Percentiles rank a stretch among this genome's conserved stretches.
These are phyloP conservation scores for Paracentrotus lividus DNA, from an alignment of 53 echinoderm and acorn worm species.

Conservation along the genomic window DNA sequence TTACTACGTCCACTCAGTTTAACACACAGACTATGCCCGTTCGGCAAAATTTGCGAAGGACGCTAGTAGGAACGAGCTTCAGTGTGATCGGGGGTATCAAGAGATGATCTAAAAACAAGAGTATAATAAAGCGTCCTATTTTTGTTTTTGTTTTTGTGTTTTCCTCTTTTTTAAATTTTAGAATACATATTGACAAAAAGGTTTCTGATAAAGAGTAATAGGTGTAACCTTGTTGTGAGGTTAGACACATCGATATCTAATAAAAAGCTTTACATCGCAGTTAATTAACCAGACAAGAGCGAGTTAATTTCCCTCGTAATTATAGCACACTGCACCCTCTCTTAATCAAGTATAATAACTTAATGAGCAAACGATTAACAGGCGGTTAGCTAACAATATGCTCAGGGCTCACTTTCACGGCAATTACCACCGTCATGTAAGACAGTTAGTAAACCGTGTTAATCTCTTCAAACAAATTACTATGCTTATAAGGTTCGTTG, in stretches of 20 bases:
- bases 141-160: too few relatives aligned
- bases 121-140: too few relatives aligned
- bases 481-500: not conserved
- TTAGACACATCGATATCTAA: not conserved
- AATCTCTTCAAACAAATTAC: conserved; percentile 8
- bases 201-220: too few relatives aligned
- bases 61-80: too few relatives aligned
- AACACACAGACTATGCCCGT: too few relatives aligned
- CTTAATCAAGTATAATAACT: conserved; percentile 42
- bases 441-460: not conserved
- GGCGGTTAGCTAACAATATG: not conserved
- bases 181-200: not conserved
- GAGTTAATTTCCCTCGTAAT: not conserved
- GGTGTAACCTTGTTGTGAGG: not conserved
- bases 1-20: too few relatives aligned
- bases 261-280: conserved; percentile 21
- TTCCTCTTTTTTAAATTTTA: not conserved
- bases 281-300: not conserved
- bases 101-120: too few relatives aligned
- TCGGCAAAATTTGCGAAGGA: too few relatives aligned
- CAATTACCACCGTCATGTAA: conserved; percentile 3
- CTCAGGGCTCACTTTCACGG: conserved; percentile 23
- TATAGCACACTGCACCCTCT: not conserved
- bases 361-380: conserved; percentile 37
- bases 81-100: too few relatives aligned